Conservation (phyloP, 2,888 invertebrate species). For the Tillus elongatus region DNA sequence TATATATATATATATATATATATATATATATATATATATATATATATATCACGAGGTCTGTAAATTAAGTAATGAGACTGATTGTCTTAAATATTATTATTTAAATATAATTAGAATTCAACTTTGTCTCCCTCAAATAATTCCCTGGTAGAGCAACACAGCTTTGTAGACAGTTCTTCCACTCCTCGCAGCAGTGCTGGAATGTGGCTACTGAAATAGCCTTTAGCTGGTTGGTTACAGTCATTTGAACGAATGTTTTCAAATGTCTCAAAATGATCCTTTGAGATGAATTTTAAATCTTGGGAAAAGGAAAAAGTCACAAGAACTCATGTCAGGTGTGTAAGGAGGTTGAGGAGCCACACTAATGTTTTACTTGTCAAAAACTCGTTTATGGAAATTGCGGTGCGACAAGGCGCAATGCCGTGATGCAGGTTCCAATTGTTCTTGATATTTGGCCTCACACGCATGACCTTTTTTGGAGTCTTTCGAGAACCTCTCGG, state of each 20-base stretch:
- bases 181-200: too few relatives aligned
- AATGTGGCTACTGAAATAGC: too few relatives aligned
- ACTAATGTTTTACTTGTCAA: conserved; percentile 8
- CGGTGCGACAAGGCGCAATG: conserved; percentile 13
- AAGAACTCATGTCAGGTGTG: conserved; percentile 8
- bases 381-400: conserved; percentile 13
- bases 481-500: too few relatives aligned
- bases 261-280: conserved; percentile 22
- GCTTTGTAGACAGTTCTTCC: conserved; percentile 20
- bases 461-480: conserved; percentile 10
- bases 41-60: too few relatives aligned
- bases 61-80: too few relatives aligned
- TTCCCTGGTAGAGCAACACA: conserved; percentile 23
- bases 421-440: conserved; percentile 8
- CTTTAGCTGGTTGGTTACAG: too few relatives aligned
- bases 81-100: too few relatives aligned
- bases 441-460: too few relatives aligned
- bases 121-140: too few relatives aligned
- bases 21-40: too few relatives aligned
- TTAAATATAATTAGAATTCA: too few relatives aligned
- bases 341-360: conserved; percentile 4
- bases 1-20: too few relatives aligned
- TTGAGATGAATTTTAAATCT: conserved; percentile 20
- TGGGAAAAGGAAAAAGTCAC: conserved; percentile 14
- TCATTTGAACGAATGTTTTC: conserved; percentile 22